Conservation (phyloP, 2,888 invertebrate genomes). For the Nomada ruficornis region DNA sequence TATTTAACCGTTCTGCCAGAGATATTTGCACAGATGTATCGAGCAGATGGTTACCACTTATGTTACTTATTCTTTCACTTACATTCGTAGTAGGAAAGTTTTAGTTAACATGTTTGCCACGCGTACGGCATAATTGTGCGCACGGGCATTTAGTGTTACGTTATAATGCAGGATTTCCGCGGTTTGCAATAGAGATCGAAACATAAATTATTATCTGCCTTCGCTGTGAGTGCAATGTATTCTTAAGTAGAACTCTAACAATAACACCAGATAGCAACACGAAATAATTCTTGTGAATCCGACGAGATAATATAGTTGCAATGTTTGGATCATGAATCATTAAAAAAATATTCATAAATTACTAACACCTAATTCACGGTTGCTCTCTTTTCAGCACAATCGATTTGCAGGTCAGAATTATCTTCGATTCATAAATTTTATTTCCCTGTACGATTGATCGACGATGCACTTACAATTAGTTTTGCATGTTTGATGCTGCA, state of each 20-base stretch:
- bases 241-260: conserved; percentile 27
- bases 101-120: conserved; percentile 16
- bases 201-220: conserved; percentile 6
- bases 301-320: not conserved
- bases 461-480: not conserved
- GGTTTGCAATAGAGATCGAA: conserved; percentile 12
- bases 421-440: not conserved
- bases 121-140: not conserved
- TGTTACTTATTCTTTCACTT: not conserved
- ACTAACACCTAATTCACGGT: not conserved
- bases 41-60: not conserved
- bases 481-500: not conserved
- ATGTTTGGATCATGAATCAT: conserved; percentile 1
- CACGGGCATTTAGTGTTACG: too few species aligned
- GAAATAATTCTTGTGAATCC: conserved; percentile 5
- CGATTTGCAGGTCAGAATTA: not conserved
- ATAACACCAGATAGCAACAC: conserved; percentile 23
- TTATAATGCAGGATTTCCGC: conserved; percentile 1
- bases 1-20: too few species aligned
- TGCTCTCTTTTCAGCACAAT: not conserved
- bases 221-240: not conserved
- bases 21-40: too few species aligned
- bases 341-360: conserved; percentile 3
- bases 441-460: not conserved
- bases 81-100: not conserved